These are phyloP conservation scores for Steatornis caripensis DNA, from an alignment of 2,113 vertebrate species.

Conservation along the genomic window DNA sequence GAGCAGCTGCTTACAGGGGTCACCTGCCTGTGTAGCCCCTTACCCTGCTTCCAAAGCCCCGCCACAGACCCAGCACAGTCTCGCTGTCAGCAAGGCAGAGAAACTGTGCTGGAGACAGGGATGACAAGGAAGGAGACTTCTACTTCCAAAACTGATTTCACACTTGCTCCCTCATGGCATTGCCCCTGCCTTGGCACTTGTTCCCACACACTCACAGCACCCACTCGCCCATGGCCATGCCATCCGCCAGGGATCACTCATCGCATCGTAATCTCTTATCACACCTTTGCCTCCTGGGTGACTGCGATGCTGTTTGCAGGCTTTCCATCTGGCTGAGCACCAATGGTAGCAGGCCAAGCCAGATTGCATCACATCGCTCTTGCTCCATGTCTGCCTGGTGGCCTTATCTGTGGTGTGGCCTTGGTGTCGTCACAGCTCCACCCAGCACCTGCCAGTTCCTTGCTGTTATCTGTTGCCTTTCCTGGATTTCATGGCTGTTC, in stretches of 20 bases:
- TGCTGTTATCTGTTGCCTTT: neutral
- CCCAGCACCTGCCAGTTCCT: neutral
- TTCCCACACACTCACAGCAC: neutral
- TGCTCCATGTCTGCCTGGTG: neutral
- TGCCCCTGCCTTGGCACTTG: neutral
- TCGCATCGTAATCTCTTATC: fast-evolving
- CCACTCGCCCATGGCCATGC: fast-evolving
- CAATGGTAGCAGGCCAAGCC: fast-evolving
- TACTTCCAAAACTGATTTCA: neutral
- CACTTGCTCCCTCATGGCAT: fast-evolving
- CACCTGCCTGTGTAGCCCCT: no score
- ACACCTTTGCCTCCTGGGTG: neutral
- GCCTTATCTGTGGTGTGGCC: neutral
- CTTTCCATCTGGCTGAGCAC: neutral
- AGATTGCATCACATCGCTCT: neutral
- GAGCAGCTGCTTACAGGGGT: no score
- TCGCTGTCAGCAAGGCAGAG: neutral
- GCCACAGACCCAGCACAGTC: no score
- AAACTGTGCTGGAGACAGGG: neutral
- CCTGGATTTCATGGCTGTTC: neutral
- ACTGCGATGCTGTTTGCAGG: neutral
- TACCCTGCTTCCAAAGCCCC: no score
- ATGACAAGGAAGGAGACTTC: neutral
- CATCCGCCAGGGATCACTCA: neutral
- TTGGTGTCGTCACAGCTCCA: neutral